Evolutionary conservation across 2,797 vertebrate genomes (phyloP), one percentile per base, ranked within the genome.

Genomic region (Chromis chromis): DNA sequence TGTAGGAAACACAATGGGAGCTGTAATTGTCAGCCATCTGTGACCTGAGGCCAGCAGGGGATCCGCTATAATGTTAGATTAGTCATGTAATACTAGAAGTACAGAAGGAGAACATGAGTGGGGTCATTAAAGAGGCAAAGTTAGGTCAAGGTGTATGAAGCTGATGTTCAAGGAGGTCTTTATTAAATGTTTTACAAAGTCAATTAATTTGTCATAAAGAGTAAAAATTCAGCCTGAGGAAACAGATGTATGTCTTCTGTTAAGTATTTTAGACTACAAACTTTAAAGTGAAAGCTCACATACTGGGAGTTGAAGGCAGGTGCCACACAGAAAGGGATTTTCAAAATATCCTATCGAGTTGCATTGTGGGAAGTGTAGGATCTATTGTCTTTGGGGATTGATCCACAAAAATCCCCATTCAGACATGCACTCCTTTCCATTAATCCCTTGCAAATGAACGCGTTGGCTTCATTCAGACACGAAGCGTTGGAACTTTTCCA

Each of bases 1-100:
- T 64, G 61, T 55, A 82, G 63, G 85, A 84, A 85, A 78, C 84
- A 90, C 86, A 90, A 89, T 84, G 81, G 69, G 65, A 86, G 87
- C 77, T 83, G 85, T 85, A 86, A 88, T 81, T 88, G 83, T 89
- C 83, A 81, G 54, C 81, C 79, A 79, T 74, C 66, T 83, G 76
- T 91, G 87, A 91, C 86, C 77, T 49, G 77, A 88, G 70, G 79
- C 65, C 66, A 19, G 72, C 59, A 27, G 71, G 74, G 65, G 67
- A 72, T 82, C 83, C 67, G 12, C 62, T 74, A 59, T 54, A 60
- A 79, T 84, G 72, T 82, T 63, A 50, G 79, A 66, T 75, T 54
- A 61, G 57, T 27, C 64, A 69, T 53, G 82, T 79, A 83, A 85
- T 57, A 78, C 53, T 50, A 75, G 42, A 70, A 42, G 54, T 4